These are phyloP conservation scores for Penaeus japonicus DNA, from an alignment of 1,140 invertebrate genomes.

Conservation along the genomic window DNA sequence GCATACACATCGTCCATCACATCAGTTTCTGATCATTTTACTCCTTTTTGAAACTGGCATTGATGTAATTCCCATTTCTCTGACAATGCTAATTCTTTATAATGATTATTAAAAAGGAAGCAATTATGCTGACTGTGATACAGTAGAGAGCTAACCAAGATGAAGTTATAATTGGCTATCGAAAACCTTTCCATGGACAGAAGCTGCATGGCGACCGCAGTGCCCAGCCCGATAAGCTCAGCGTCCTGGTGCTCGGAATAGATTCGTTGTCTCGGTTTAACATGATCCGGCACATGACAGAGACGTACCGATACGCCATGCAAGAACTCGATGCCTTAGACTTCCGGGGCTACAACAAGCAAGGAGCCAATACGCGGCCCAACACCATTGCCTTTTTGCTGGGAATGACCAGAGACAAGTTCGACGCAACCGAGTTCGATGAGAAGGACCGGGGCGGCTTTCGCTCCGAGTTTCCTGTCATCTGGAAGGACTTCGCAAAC, in stretches of 20 bases:
- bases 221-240: constrained; percentile 17
- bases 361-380: constrained; percentile 66
- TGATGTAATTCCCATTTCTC: too few relatives aligned
- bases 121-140: too few relatives aligned
- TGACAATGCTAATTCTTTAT: too few relatives aligned
- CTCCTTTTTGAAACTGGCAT: too few relatives aligned
- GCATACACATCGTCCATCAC: too few relatives aligned
- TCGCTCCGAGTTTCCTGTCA: constrained; percentile 65
- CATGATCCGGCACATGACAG: constrained; percentile 15
- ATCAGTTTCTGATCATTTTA: too few relatives aligned
- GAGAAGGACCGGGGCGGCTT: constrained; percentile 41
- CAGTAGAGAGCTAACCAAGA: too few relatives aligned
- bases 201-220: neutral
- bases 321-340: constrained; percentile 62
- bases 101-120: too few relatives aligned
- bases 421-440: neutral
- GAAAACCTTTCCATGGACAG: neutral
- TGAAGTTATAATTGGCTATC: neutral
- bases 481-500: constrained; percentile 67
- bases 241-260: constrained; percentile 13
- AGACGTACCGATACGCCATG: constrained; percentile 56
- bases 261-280: constrained; percentile 16
- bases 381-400: constrained; percentile 64
- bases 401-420: constrained; percentile 55
- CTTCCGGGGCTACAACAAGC: constrained; percentile 65